phyloP scores from a whole-genome alignment of 2,888 invertebrate species.

The Calameuta pallipes region DNA sequence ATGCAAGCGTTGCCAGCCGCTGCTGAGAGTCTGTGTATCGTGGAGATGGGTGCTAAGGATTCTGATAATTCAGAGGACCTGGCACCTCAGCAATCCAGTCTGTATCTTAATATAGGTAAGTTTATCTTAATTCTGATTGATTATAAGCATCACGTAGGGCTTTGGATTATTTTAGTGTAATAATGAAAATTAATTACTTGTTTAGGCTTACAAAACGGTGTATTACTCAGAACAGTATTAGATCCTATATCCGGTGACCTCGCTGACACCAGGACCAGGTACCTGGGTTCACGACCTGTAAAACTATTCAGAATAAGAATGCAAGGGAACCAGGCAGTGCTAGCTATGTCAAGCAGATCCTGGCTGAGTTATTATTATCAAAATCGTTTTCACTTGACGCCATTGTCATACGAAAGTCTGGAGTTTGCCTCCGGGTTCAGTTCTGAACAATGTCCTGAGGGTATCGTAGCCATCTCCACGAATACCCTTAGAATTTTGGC shows the following conservation, averaged over 20 bases:
- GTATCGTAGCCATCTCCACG: constrained; percentile 98
- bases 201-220: constrained; percentile 90
- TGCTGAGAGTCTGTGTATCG: constrained; percentile 96
- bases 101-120: constrained; percentile 91
- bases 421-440: constrained; percentile 98
- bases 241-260: constrained; percentile 97
- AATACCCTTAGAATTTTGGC: constrained; percentile 98
- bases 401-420: constrained; percentile 94
- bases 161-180: neutral
- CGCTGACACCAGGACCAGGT: constrained; percentile 96
- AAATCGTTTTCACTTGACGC: constrained; percentile 94
- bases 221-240: constrained; percentile 90
- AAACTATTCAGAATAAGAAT: constrained; percentile 96
- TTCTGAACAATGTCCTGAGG: constrained; percentile 98
- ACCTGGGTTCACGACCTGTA: constrained; percentile 94
- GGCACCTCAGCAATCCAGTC: constrained; percentile 75
- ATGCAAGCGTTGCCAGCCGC: constrained; percentile 97
- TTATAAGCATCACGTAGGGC: neutral
- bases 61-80: constrained; percentile 69
- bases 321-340: constrained; percentile 95
- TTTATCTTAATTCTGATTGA: neutral
- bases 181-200: constrained; percentile 7
- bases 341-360: constrained; percentile 97
- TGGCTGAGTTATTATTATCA: constrained; percentile 99
- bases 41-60: constrained; percentile 86